These are phyloP conservation scores for Apotomis capreana DNA, from an alignment of 2,888 invertebrate genomes.

Conservation along the genomic window DNA sequence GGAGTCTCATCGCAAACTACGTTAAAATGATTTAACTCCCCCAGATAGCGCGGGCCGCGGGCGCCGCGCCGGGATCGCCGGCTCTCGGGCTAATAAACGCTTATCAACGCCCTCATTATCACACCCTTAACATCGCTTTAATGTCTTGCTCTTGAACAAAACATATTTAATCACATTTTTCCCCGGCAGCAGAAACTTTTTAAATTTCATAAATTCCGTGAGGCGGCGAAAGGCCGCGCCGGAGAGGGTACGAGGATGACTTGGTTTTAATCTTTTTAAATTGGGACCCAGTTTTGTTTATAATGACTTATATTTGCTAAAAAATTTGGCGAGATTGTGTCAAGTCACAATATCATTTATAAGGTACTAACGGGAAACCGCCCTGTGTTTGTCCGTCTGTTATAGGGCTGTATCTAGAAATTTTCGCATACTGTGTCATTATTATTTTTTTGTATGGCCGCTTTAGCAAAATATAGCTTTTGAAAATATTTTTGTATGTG, in stretches of 20 bases:
- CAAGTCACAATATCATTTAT: not conserved
- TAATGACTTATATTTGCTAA: conserved; percentile 15
- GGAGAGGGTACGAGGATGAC: conserved; percentile 42
- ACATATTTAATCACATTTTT: conserved; percentile 84
- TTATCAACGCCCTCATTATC: conserved; percentile 84
- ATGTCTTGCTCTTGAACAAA: conserved; percentile 84
- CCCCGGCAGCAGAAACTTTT: conserved; percentile 68
- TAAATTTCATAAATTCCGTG: conserved; percentile 75
- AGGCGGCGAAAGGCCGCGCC: conserved; percentile 47
- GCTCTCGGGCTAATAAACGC: conserved; percentile 78
- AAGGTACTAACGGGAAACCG: no score
- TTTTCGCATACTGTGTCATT: no score
- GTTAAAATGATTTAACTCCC: conserved; percentile 83
- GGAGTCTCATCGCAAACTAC: conserved; percentile 72
- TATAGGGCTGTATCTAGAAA: no score
- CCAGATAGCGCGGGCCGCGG: conserved; percentile 74
- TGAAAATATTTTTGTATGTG: no score
- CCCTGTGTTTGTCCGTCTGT: no score
- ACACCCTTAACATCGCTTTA: conserved; percentile 84
- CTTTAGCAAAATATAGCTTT: no score
- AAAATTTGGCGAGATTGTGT: not conserved
- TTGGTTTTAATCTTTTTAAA: conserved; percentile 36
- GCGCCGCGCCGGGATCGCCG: conserved; percentile 70
- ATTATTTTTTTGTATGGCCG: no score
- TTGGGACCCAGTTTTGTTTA: conserved; percentile 17